Evolutionary conservation across 2,113 vertebrate genomes (phyloP).

Genomic region (Fukomys damarensis): DNA sequence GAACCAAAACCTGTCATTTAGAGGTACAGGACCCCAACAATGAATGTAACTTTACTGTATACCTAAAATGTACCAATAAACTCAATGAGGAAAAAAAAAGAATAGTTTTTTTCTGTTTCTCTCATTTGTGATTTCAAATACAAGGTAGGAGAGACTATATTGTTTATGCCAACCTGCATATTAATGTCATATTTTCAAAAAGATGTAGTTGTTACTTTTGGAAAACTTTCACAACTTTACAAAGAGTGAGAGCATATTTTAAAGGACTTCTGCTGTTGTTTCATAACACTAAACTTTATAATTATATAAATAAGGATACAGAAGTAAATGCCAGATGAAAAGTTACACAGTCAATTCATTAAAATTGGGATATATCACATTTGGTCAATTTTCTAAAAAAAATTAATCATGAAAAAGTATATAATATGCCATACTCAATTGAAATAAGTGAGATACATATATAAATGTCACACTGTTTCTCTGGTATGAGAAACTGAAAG

Average conservation of each 20-base stretch:
- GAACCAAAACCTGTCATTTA: no score
- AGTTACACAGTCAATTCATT: background rate
- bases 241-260: constrained; percentile 28
- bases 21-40: no score
- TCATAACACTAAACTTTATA: background rate
- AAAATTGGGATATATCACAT: background rate
- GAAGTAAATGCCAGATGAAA: constrained; percentile 17
- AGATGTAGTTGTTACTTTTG: background rate
- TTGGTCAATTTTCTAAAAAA: background rate
- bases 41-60: no score
- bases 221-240: constrained; percentile 28
- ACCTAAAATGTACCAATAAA: no score
- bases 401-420: background rate
- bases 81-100: no score
- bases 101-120: constrained; percentile 24
- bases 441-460: no score
- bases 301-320: constrained; percentile 7
- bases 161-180: background rate
- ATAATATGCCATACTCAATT: background rate
- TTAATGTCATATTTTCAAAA: background rate
- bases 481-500: no score
- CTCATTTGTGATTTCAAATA: constrained; percentile 12
- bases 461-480: no score
- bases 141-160: background rate
- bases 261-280: background rate